Evolutionary conservation across 2,797 vertebrate genomes (phyloP), one percentile per base, ranked within the genome.

Genomic region (Otus scops): DNA sequence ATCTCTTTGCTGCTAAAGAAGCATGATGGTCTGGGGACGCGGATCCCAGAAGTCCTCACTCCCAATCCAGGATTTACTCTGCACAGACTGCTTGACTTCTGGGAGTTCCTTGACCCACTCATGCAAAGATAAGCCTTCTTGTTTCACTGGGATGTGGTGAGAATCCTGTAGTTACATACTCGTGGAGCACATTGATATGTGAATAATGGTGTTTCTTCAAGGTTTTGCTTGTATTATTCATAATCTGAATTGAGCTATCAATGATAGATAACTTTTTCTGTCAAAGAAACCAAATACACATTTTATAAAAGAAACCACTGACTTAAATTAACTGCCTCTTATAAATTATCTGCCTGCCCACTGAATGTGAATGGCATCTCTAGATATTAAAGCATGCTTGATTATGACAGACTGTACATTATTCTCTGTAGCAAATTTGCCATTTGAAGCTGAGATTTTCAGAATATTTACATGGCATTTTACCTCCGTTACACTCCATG

Each of bases 1-100:
- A 9, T 1, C 10, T 24, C 63, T 6, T 30, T 45, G 28, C 36
- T 73, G 30, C 23, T 43, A 10, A 39, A 65, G 74, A 26, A 84
- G 15, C 11, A 0, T 4, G 15, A 30, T 28, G 2, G 4, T 26
- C 28, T 23, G 51, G 39, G 17, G 32, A 21, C 14, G 28, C 7
- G 0, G 0, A 3, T 4, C 4, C 9, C 48, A 56, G 5, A 60
- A 30, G 5, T 12, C 28, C 17, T 73, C 38, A 18, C 7, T 78
- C 32, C 34, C 67, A 45, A 48, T 7, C 24, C 73, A 41, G 19
- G 6, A 41, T 56, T 81, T 63, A 21, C 36, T 45, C 73, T 39
- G 48, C 51, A 63, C 23, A 65, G 22, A 5, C n/a, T 73, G 30
- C 47, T 88, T 28, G 11, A 19, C 10, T 82, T 34, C 51, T 70